A percentile compares a stretch with the other conserved stretches of the same genome.
Conservation (phyloP, 2,797 vertebrate species). For the Carduelis carduelis region DNA sequence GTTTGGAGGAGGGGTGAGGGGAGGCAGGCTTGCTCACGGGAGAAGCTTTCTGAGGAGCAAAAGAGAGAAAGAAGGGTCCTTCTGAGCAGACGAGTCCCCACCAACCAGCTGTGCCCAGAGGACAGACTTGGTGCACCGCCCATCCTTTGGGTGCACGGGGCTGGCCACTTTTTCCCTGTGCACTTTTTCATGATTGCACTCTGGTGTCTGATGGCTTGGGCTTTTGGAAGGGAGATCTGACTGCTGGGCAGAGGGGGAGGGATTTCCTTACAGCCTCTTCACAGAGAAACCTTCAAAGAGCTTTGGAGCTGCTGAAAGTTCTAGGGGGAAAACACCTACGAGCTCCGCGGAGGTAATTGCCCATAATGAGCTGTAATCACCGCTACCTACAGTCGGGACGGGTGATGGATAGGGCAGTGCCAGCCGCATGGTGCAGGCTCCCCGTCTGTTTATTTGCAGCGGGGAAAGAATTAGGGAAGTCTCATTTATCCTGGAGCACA, state of each 20-base stretch:
- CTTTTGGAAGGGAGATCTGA: neutral
- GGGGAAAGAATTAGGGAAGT: conserved; percentile 19
- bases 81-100: neutral
- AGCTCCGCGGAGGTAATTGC: neutral
- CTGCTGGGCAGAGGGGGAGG: neutral
- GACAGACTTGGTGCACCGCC: rapidly evolving
- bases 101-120: rapidly evolving
- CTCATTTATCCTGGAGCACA: conserved; percentile 33
- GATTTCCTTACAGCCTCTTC: neutral
- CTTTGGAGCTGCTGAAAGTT: neutral
- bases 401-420: conserved; percentile 33
- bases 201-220: neutral
- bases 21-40: rapidly evolving
- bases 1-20: neutral
- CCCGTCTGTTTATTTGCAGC: conserved; percentile 9
- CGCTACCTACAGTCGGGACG: neutral
- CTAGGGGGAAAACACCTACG: neutral
- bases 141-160: rapidly evolving
- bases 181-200: rapidly evolving
- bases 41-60: neutral
- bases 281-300: neutral
- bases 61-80: neutral
- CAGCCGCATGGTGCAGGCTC: neutral
- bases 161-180: neutral
- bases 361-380: conserved; percentile 52